Evolutionary conservation across 2,888 invertebrate genomes (phyloP), one percentile per base, ranked within the genome.

Genomic region (Seladonia tumulorum): DNA sequence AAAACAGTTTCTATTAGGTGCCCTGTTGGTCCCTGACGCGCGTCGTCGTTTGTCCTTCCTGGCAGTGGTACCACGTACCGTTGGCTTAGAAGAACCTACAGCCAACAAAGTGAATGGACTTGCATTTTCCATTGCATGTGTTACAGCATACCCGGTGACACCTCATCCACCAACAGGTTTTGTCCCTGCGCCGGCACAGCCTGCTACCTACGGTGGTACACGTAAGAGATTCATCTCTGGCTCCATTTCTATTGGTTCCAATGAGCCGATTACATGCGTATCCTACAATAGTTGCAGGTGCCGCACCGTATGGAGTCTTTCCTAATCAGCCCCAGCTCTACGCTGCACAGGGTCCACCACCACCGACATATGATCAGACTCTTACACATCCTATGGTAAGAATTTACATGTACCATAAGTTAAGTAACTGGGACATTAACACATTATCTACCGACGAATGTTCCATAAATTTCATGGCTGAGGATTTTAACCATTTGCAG

Each of bases 301-400:
- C 96, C 18, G 95, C 96, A 3, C 96, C 96, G 78, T 96, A 96
- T 94, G 96, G 96, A 81, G 95, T 96, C 90, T 95, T 95, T 90
- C 95, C 95, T 84, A 95, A 95, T 95, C 94, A 96, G 94, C 94
- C 96, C 94, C 97, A 97, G 92, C 95, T 96, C 73, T 96, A 96
- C 94, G 97, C 96, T 95, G 96, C 96, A 18, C 97, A 97, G 86
- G 97, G 97, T 79, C 97, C 97, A 82, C 96, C 96, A 25, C 94
- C 94, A 74, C 96, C 96, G 57, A 96, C 96, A 5, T 97, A 97
- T 92, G 97, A 97, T 94, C 97, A 97, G 95, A 96, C 97, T 85
- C 95, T 97, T 91, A 96, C 96, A 82, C 96, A 96, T 95, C 96
- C 96, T 76, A 96, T 96, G 92, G 92, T 96, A 95, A 85, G 79